A percentile compares a stretch with the other conserved stretches of the same genome.
phyloP scores from a whole-genome alignment of 2,113 vertebrate genomes.

The Nothoprocta pentlandii region DNA sequence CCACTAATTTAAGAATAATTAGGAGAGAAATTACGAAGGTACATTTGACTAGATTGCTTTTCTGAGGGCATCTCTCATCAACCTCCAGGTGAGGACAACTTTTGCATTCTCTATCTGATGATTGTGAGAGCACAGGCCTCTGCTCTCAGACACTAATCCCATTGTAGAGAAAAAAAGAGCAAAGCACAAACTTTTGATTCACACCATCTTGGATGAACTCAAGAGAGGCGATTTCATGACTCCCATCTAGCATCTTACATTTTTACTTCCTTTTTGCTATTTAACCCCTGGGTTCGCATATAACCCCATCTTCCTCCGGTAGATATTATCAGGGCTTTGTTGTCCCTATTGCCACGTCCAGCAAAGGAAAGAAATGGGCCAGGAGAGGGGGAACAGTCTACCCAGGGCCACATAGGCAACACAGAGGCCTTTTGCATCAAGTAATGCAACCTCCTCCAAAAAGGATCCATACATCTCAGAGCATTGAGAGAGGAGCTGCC shows the following conservation, averaged over 20 bases:
- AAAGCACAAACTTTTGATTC: background rate
- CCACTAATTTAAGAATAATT: slow-evolving; percentile 67
- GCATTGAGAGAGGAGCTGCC: too few species aligned
- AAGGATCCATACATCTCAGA: background rate
- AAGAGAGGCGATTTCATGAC: background rate
- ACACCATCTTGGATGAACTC: background rate
- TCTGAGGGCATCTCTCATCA: background rate
- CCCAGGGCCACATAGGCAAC: background rate
- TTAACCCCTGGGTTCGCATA: background rate
- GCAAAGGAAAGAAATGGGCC: background rate
- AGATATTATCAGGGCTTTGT: background rate
- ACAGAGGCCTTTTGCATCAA: background rate
- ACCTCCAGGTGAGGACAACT: background rate
- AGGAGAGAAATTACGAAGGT: slow-evolving; percentile 3
- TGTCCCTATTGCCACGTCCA: background rate
- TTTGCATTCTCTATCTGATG: background rate
- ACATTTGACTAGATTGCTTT: slow-evolving; percentile 6
- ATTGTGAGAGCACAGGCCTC: background rate
- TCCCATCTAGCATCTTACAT: background rate
- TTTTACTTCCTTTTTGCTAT: background rate
- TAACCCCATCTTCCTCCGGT: background rate
- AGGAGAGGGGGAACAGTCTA: background rate
- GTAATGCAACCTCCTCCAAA: background rate
- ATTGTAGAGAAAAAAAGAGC: background rate
- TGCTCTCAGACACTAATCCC: background rate